Evolutionary conservation across 30 jellyfish, hydroid and myxozoan genomes (phyloP).

Genomic region (Aurelia aurita complex sp. Pacific): DNA sequence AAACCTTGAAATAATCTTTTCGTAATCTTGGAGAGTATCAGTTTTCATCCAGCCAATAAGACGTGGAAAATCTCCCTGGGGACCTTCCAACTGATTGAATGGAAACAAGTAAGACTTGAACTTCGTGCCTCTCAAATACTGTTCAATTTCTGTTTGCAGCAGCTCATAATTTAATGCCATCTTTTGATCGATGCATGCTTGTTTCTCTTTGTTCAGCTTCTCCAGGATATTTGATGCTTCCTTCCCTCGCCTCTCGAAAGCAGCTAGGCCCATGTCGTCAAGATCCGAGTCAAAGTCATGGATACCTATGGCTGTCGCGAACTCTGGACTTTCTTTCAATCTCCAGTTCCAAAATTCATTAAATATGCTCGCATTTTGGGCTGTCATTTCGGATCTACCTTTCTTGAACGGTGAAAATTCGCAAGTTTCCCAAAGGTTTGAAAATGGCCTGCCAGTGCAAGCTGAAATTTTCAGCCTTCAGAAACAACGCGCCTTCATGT

Average conservation of each 20-base stretch:
- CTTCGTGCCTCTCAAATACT: constrained; percentile 59
- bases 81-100: constrained; percentile 87
- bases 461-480: no score
- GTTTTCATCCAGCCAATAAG: constrained; percentile 89
- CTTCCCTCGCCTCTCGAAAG: constrained; percentile 48
- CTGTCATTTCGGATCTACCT: no score
- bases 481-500: no score
- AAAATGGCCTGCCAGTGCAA: no score
- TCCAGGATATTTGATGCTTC: constrained; percentile 39
- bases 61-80: constrained; percentile 94
- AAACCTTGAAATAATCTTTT: constrained; percentile 60
- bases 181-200: neutral
- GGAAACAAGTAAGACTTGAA: constrained; percentile 79
- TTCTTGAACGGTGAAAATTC: no score
- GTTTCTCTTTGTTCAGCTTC: constrained; percentile 14
- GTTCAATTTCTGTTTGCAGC: constrained; percentile 65
- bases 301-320: constrained; percentile 91
- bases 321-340: constrained; percentile 81
- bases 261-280: constrained; percentile 68
- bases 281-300: constrained; percentile 66
- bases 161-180: constrained; percentile 44
- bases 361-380: constrained; percentile 27
- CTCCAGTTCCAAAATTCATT: constrained; percentile 90
- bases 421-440: no score
- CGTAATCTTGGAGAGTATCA: constrained; percentile 64